A percentile compares a stretch with the other conserved stretches of the same genome.
Evolutionary conservation across 2,113 vertebrate genomes (phyloP).

Genomic region (Andinoacara biseriatus): DNA sequence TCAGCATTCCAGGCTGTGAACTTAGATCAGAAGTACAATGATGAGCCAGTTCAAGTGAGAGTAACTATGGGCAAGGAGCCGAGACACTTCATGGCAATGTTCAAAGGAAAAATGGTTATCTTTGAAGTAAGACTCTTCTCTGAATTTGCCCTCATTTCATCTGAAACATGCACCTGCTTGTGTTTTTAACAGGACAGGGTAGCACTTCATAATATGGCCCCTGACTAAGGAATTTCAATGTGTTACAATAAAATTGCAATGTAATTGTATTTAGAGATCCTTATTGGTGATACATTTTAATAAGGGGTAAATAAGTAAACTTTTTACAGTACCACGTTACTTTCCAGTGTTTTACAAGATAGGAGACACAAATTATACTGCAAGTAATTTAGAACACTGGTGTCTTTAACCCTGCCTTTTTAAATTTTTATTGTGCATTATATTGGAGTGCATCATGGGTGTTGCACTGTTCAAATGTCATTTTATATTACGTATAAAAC

Average conservation of each 20-base stretch:
- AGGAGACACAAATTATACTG: neutral
- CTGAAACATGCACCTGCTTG: neutral
- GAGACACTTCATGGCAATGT: conserved; percentile 90
- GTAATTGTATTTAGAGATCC: neutral
- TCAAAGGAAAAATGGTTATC: conserved; percentile 89
- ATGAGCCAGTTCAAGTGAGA: conserved; percentile 84
- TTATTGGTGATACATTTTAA: neutral
- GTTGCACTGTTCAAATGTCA: neutral
- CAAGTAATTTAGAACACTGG: neutral
- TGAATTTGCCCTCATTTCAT: neutral
- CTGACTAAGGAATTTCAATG: neutral
- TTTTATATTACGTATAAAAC: neutral
- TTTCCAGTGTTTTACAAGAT: neutral
- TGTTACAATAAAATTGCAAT: neutral
- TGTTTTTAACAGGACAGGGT: neutral
- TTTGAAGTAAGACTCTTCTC: conserved; percentile 81
- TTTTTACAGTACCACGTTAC: neutral
- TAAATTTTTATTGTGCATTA: neutral
- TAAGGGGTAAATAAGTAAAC: neutral
- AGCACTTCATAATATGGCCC: neutral
- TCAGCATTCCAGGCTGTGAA: conserved; percentile 85
- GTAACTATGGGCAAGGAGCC: conserved; percentile 91
- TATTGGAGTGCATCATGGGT: neutral
- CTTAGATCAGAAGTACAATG: conserved; percentile 83
- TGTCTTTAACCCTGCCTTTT: neutral